Evolutionary conservation across 2,888 invertebrate genomes (phyloP).

Genomic region (Drosophila nr. perissopoda): DNA sequence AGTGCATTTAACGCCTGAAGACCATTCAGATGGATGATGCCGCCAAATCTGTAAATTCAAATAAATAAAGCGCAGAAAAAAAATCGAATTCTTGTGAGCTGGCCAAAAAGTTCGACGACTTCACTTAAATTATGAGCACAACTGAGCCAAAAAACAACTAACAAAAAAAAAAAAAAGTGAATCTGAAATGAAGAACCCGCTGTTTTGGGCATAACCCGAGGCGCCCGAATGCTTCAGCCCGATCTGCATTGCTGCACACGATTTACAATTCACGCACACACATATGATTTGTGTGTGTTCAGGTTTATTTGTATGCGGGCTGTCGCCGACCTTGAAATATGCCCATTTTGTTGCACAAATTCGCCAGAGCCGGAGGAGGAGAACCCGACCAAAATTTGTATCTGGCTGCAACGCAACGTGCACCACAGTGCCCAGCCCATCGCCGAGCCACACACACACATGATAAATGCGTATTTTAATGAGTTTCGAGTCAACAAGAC

Average conservation of each 20-base stretch:
- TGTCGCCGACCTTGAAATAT: constrained; percentile 81
- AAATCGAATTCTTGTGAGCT: constrained; percentile 51
- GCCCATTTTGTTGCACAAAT: constrained; percentile 79
- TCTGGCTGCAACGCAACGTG: constrained; percentile 58
- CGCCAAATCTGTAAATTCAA: constrained; percentile 54
- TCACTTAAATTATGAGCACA: constrained; percentile 67
- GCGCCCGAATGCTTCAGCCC: constrained; percentile 32
- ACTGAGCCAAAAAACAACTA: constrained; percentile 18
- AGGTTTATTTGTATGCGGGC: constrained; percentile 23
- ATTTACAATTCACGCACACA: not conserved
- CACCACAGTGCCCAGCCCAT: constrained; percentile 43
- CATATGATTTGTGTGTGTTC: constrained; percentile 7
- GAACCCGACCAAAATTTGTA: constrained; percentile 41
- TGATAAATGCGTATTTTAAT: constrained; percentile 83
- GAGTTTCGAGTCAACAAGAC: constrained; percentile 82
- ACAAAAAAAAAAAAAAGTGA: constrained; percentile 76
- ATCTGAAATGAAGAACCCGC: constrained; percentile 74
- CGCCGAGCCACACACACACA: constrained; percentile 42
- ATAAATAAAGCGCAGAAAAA: constrained; percentile 46
- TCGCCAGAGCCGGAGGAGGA: constrained; percentile 20
- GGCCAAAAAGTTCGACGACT: constrained; percentile 67
- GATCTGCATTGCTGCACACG: constrained; percentile 32
- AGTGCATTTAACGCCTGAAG: constrained; percentile 80
- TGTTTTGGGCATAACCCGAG: constrained; percentile 59
- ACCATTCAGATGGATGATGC: constrained; percentile 79